Evolutionary conservation across 2,888 invertebrate species (phyloP), one percentile per base, ranked within the genome.

Genomic region (Agrotis exclamationis): DNA sequence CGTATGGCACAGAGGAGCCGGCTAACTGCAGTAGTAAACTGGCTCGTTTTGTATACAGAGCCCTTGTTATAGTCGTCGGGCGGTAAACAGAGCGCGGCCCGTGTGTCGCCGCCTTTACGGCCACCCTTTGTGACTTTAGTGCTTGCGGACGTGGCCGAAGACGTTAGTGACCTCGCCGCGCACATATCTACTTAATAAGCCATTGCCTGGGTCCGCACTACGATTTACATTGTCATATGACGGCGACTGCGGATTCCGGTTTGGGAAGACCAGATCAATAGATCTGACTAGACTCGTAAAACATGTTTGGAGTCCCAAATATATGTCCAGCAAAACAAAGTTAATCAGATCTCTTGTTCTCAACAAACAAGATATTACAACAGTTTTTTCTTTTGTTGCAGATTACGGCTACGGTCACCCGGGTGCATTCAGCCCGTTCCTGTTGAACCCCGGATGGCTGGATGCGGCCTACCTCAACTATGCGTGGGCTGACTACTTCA

Each of bases 401-500:
- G 98, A 96, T 96, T 98, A 97, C 90, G 98, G 98, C 74, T 98
- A 98, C 89, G 98, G 98, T 47, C 98, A 98, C 92, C 98, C 98
- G 4, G 97, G 97, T 53, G 97, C 97, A 28, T 98, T 98, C 91
- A 98, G 97, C 87, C 98, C 98, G 3, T 98, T 98, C 92, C 96
- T 99, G 77, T 94, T 98, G 70, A 98, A 98, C 88, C 98, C 98
- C 0, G 98, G 98, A 48, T 98, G 98, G 98, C 93, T 99, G 84
- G 99, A 99, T 89, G 98, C 98, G 2, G 98, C 98, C 7, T 98
- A 98, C 92, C 97, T 98, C 93, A 97, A 97, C 86, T 98, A 98
- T 91, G 97, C 97, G 58, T 97, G 97, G 95, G 97, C 96, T 1
- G 98, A 98, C 89, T 98, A 98, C 91, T 97, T 98, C 92, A 95